Evolutionary conservation across 1,140 invertebrate species (phyloP).

Genomic region (Ectropis grisescens): DNA sequence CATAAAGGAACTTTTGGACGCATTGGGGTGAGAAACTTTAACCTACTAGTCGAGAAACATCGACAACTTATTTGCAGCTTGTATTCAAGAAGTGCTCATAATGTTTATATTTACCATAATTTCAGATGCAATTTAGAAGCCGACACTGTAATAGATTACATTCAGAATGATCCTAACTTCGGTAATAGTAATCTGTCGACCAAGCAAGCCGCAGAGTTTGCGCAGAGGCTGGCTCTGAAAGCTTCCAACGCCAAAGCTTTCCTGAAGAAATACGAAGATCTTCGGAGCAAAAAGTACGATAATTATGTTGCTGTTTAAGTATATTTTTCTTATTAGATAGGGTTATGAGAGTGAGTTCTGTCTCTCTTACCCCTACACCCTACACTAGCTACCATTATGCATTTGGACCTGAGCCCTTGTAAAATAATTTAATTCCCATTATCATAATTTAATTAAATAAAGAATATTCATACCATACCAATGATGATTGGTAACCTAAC

Average conservation of each 20-base stretch:
- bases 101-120: constrained; percentile 16
- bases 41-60: too few relatives aligned
- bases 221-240: constrained; percentile 53
- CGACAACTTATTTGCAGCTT: too few relatives aligned
- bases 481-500: too few relatives aligned
- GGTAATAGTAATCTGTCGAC: constrained; percentile 52
- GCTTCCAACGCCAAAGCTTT: constrained; percentile 55
- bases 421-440: background rate
- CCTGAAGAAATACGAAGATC: constrained; percentile 64
- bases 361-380: too few relatives aligned
- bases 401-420: background rate
- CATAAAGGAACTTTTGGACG: constrained; percentile 62
- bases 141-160: constrained; percentile 61
- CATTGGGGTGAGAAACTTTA: constrained; percentile 41
- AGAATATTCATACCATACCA: too few relatives aligned
- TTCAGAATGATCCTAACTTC: constrained; percentile 66
- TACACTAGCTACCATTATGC: too few relatives aligned
- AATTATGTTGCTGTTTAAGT: too few relatives aligned
- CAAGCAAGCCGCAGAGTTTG: constrained; percentile 62
- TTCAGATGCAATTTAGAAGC: constrained; percentile 63
- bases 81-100: too few relatives aligned
- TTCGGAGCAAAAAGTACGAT: constrained; percentile 53
- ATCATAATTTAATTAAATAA: background rate
- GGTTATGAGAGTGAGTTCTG: too few relatives aligned
- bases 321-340: too few relatives aligned